Base-by-base conservation (phyloP, 1,140 invertebrate genomes). In the Aphis gossypii region DNA sequence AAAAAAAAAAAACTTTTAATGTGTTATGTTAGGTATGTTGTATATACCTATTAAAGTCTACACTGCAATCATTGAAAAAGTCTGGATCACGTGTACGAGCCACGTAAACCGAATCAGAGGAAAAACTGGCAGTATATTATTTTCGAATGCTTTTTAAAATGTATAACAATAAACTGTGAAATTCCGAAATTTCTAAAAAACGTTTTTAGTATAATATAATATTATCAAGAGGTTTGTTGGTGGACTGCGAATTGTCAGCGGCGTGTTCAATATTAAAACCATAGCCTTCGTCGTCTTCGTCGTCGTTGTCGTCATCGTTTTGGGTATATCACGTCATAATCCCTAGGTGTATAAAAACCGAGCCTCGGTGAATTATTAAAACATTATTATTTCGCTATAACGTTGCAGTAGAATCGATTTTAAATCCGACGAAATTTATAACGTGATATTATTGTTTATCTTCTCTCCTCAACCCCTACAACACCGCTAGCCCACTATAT, bases 401-500 rank as follows among this genome's bases (percentile, higher is more conserved):
- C 21, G 60, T 30, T 18, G 60, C n/a, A 18, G 86, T 6, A 11
- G 35, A 51, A 89, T 89, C 87, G 87, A 54, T 89, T 54, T 35
- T 54, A 51, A 38, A 89, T 54, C 87, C 87, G 35, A 54, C 48
- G 48, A 44, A 51, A 54, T 89, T 54, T 35, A 54, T 38, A 54
- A 89, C n/a, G 87, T 20, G 48, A n/a, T 89, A 23, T 88, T 54
- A 51, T 89, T 89, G n/a, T 89, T 89, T 84, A n/a, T 25, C 23
- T 89, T 89, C 6, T 89, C 6, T 3, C 44, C 30, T 11, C 82
- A 35, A 21, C 38, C 18, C 38, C 35, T 46, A 46, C 14, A 30
- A 44, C 6, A 83, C 11, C n/a, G 8, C 68, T 41, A 41, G 38
- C 38, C 1, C 38, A 41, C 38, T 41, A 41, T 41, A 41, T 41